phyloP scores from a whole-genome alignment of 2,797 vertebrate genomes.

The Apodemus agrarius region DNA sequence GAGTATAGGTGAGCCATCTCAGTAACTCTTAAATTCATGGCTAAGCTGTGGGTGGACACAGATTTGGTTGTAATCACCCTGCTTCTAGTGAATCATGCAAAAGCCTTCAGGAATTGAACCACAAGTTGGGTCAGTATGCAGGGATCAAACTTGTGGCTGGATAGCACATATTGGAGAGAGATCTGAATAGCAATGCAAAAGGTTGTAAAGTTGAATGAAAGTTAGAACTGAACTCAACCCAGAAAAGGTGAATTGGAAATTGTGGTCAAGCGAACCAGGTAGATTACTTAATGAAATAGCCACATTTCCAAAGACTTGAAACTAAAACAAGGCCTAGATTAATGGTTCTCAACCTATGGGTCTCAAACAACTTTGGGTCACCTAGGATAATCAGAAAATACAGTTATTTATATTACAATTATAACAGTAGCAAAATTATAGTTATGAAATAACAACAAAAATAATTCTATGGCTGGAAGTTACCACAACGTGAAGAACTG shows the following conservation, averaged over 20 bases:
- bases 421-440: neutral
- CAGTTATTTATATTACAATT: neutral
- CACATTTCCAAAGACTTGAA: conserved; percentile 41
- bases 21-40: neutral
- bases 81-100: neutral
- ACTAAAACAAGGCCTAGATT: neutral
- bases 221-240: neutral
- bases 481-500: neutral
- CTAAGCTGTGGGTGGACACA: neutral
- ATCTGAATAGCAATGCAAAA: conserved; percentile 1
- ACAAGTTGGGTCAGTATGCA: neutral
- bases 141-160: neutral
- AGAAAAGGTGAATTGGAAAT: conserved; percentile 35
- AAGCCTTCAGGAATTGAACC: conserved; percentile 1
- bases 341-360: neutral
- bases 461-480: neutral
- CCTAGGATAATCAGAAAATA: neutral
- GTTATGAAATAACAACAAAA: neutral
- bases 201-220: conserved; percentile 29
- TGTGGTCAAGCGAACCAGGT: conserved; percentile 15
- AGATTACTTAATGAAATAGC: conserved; percentile 45
- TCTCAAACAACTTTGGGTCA: neutral
- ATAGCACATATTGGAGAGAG: neutral
- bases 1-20: neutral
- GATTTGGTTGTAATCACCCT: conserved; percentile 33